A percentile compares a stretch with the other conserved stretches of the same genome.
Conservation (phyloP, 2,113 vertebrate genomes). For the Dipodomys merriami region DNA sequence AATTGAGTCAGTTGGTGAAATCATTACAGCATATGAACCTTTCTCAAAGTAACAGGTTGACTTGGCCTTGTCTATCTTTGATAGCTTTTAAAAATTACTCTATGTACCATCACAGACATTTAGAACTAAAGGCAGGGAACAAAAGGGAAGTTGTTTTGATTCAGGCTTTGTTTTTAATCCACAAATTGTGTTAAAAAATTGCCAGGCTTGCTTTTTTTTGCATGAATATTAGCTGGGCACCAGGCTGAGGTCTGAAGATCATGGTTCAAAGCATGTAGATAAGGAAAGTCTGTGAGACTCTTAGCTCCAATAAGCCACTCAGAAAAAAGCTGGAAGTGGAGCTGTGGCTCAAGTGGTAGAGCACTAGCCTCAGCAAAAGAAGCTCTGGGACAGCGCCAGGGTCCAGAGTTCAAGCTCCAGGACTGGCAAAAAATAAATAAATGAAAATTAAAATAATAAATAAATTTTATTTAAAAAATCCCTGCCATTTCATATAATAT, state of each 20-base stretch:
- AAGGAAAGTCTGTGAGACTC: too few relatives aligned
- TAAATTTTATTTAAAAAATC: slow-evolving; percentile 4
- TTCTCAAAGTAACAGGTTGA: background rate
- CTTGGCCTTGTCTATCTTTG: background rate
- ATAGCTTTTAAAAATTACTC: background rate
- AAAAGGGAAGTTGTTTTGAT: background rate
- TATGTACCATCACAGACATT: background rate
- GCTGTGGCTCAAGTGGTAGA: too few relatives aligned
- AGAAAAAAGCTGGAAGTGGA: too few relatives aligned
- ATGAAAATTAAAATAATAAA: background rate
- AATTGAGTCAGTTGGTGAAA: background rate
- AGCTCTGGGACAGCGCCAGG: too few relatives aligned
- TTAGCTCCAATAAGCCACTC: too few relatives aligned
- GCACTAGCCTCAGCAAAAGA: too few relatives aligned
- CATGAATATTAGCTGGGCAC: background rate
- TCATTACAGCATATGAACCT: background rate
- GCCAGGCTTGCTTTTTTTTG: background rate
- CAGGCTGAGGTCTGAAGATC: too few relatives aligned
- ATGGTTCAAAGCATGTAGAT: too few relatives aligned
- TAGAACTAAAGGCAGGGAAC: background rate
- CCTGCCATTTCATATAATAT: background rate
- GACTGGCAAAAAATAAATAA: too few relatives aligned
- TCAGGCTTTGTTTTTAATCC: slow-evolving; percentile 3
- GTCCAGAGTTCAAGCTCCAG: too few relatives aligned
- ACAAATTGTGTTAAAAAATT: slow-evolving; percentile 2